phyloP scores from a whole-genome alignment of 92 coral and sea anemone genomes.

The Heteractis magnifica region DNA sequence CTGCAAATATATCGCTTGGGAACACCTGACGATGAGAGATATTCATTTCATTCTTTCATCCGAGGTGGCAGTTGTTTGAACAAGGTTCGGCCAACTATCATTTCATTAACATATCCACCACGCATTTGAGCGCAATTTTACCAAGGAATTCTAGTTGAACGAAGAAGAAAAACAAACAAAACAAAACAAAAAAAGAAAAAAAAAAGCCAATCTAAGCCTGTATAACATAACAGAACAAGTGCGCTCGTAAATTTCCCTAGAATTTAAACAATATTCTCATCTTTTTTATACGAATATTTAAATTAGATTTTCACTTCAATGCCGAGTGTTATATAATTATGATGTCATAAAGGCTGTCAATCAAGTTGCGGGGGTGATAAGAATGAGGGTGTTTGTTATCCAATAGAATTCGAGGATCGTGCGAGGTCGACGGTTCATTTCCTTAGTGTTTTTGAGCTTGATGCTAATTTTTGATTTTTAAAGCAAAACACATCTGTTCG shows the following conservation, averaged over 20 bases:
- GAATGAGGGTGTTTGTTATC: background rate
- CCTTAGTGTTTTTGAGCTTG: constrained; percentile 13
- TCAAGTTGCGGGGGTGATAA: constrained; percentile 9
- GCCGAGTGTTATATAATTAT: background rate
- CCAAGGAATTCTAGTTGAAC: too few relatives aligned
- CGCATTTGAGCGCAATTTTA: background rate
- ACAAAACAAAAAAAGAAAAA: too few relatives aligned
- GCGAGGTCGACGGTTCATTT: constrained; percentile 37
- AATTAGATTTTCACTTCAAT: background rate
- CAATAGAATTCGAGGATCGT: constrained; percentile 23
- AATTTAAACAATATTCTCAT: background rate
- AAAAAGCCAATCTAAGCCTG: background rate
- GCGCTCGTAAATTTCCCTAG: background rate
- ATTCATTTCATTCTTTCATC: background rate
- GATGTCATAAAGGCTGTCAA: constrained; percentile 21
- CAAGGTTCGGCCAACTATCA: background rate
- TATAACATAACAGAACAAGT: background rate
- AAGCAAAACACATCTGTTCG: constrained; percentile 21
- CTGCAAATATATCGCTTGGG: background rate
- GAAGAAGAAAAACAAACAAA: too few relatives aligned
- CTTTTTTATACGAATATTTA: background rate
- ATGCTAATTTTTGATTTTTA: constrained; percentile 24
- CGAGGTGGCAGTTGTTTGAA: background rate
- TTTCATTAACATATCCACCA: background rate
- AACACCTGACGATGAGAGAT: background rate